Percentiles rank a stretch among this genome's conserved stretches.
phyloP scores from a whole-genome alignment of 2,797 vertebrate genomes.

The Iguana delicatissima region DNA sequence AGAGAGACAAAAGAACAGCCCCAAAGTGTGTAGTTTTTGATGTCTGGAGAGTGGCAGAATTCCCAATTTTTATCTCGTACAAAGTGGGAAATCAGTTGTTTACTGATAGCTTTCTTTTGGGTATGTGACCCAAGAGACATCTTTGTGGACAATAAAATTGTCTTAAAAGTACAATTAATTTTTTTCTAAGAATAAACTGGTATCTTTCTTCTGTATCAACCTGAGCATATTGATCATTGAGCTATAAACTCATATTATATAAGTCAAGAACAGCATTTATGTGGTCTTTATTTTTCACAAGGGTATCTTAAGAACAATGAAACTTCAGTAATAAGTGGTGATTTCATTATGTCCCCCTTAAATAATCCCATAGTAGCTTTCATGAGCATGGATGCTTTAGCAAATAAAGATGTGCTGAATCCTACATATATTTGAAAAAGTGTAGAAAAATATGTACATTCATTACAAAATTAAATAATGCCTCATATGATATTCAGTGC shows the following conservation, averaged over 20 bases:
- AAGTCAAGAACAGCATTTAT: constrained; percentile 17
- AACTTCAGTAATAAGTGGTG: not conserved
- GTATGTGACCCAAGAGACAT: not conserved
- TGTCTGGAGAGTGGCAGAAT: not conserved
- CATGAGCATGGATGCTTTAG: constrained; percentile 75
- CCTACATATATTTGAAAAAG: constrained; percentile 65
- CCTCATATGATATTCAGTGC: constrained; percentile 78
- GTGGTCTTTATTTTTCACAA: constrained; percentile 23
- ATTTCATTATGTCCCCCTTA: constrained; percentile 71
- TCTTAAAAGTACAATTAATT: not conserved
- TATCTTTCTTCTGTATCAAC: not conserved
- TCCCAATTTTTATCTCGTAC: not conserved
- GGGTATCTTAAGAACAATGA: constrained; percentile 4
- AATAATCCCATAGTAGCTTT: constrained; percentile 77
- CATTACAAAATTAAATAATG: constrained; percentile 80
- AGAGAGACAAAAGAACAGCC: not conserved
- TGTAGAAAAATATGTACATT: constrained; percentile 68
- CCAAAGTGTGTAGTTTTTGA: not conserved
- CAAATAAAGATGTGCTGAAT: constrained; percentile 78
- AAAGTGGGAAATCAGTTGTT: not conserved
- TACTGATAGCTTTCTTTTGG: not conserved
- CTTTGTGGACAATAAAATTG: not conserved
- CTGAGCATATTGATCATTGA: constrained; percentile 8
- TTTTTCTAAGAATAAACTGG: not conserved
- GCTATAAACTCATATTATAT: not conserved